phyloP scores from a whole-genome alignment of 2,888 invertebrate genomes.

The Microdon myrmicae region DNA sequence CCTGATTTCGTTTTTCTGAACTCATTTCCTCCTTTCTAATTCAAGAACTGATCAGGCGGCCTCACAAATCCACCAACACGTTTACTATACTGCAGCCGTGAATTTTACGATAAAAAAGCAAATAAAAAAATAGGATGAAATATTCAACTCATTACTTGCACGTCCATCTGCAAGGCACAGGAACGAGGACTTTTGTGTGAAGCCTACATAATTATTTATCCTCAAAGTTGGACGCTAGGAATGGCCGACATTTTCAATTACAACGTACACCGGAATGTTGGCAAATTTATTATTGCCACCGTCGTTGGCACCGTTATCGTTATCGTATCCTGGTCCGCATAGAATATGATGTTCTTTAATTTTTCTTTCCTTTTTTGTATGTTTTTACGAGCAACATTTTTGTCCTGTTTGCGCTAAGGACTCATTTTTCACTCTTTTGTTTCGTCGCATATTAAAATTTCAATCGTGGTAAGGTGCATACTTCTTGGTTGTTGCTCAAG shows the following conservation, averaged over 20 bases:
- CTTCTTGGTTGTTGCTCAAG: no score
- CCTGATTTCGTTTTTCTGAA: conserved; percentile 23
- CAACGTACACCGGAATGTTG: conserved; percentile 59
- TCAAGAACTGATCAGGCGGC: conserved; percentile 25
- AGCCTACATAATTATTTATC: conserved; percentile 59
- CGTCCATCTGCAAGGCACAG: not conserved
- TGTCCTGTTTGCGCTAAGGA: not conserved
- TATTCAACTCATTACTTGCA: conserved; percentile 19
- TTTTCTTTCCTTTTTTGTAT: conserved; percentile 8
- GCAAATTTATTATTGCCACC: conserved; percentile 25
- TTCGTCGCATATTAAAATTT: conserved; percentile 15
- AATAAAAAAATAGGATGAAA: no score
- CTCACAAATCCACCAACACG: no score
- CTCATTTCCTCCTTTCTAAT: conserved; percentile 13
- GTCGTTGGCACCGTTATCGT: conserved; percentile 5
- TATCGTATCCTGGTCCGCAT: conserved; percentile 9
- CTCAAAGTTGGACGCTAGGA: conserved; percentile 58
- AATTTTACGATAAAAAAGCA: no score
- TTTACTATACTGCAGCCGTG: no score
- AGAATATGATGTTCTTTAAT: conserved; percentile 12
- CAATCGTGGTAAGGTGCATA: conserved; percentile 24
- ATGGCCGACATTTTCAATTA: conserved; percentile 65
- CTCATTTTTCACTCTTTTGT: conserved; percentile 30
- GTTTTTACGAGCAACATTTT: conserved; percentile 5
- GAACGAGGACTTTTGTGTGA: conserved; percentile 2